Conservation (phyloP, 2,113 vertebrate genomes). For the Erpornis zantholeuca region DNA sequence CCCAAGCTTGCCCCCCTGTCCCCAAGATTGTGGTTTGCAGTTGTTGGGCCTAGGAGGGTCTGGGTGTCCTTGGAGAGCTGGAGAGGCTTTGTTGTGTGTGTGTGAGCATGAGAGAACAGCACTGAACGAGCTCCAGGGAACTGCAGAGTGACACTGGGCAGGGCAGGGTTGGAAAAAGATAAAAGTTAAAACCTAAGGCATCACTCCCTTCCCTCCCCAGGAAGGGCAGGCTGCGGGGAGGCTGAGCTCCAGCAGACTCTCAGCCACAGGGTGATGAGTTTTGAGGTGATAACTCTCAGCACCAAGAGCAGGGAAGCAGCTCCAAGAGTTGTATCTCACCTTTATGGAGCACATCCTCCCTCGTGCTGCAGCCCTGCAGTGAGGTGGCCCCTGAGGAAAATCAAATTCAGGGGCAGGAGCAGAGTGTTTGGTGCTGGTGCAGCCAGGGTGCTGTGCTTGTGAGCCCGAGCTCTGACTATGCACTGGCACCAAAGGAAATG, state of each 20-base stretch:
- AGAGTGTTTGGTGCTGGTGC: background rate
- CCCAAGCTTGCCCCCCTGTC: too few species aligned
- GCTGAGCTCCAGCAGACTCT: background rate
- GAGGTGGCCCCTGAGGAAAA: background rate
- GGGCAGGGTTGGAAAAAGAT: too few species aligned
- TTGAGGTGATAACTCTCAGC: background rate
- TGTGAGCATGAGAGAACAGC: too few species aligned
- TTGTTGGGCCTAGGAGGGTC: too few species aligned
- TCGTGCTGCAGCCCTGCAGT: background rate
- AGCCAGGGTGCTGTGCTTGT: background rate
- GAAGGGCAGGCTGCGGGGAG: background rate
- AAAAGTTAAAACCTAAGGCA: too few species aligned
- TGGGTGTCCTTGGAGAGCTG: too few species aligned
- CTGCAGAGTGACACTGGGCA: too few species aligned
- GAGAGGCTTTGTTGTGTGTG: too few species aligned
- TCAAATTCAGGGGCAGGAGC: background rate
- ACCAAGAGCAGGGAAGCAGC: fast-evolving
- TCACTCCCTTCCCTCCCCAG: background rate
- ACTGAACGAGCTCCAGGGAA: too few species aligned
- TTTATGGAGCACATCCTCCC: background rate
- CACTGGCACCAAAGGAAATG: background rate
- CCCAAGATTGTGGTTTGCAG: too few species aligned
- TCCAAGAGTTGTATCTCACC: background rate
- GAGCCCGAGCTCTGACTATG: background rate
- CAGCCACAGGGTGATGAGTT: background rate